Percentiles rank a stretch among this genome's conserved stretches.
Conservation (phyloP, 2,797 vertebrate species). For the Aphelocoma californica region DNA sequence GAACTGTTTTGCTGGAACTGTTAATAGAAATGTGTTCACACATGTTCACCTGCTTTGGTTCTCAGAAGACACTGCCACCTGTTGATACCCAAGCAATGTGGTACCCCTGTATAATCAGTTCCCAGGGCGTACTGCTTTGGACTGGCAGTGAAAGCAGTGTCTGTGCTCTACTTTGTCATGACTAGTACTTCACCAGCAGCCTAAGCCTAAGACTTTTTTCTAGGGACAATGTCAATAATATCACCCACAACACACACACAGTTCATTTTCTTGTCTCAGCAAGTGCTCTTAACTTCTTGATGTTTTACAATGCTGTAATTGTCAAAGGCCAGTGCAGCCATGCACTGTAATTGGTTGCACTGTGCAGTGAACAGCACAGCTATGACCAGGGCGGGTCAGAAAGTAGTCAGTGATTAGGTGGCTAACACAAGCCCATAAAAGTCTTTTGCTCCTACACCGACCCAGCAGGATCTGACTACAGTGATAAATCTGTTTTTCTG, state of each 20-base stretch:
- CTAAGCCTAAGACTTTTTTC: background rate
- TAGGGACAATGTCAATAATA: background rate
- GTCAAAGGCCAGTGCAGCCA: background rate
- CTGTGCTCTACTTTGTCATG: background rate
- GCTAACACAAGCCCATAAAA: background rate
- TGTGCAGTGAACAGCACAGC: background rate
- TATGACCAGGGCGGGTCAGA: background rate
- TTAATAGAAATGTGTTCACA: background rate
- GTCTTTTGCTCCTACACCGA: accelerated
- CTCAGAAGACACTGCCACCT: background rate
- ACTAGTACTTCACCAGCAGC: background rate
- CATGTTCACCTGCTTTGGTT: background rate
- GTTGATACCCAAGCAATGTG: background rate
- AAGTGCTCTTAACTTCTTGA: background rate
- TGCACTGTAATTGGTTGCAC: background rate
- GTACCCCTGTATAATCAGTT: background rate
- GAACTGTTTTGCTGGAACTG: background rate
- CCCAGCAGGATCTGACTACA: background rate
- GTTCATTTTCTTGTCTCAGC: background rate
- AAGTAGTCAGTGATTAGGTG: background rate
- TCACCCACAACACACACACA: background rate
- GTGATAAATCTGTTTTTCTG: background rate
- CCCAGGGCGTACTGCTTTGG: background rate
- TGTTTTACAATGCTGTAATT: background rate
- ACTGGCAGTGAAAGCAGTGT: background rate